A percentile compares a stretch with the other conserved stretches of the same genome.
Evolutionary conservation across 2,888 invertebrate species (phyloP).

Genomic region (Tetranychus truncatus): DNA sequence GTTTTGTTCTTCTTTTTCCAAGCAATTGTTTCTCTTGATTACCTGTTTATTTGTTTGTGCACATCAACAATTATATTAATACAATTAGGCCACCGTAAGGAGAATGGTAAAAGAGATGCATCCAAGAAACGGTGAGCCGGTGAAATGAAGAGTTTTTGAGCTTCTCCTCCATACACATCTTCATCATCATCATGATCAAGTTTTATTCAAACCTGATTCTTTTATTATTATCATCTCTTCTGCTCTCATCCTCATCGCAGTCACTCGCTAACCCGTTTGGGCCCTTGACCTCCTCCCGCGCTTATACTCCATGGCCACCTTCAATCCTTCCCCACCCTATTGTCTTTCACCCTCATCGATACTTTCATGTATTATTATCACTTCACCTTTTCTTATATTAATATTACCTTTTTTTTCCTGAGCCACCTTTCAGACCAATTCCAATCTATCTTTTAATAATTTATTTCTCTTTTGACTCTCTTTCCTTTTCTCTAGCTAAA

Average conservation of each 20-base stretch:
- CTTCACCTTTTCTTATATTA: too few relatives aligned
- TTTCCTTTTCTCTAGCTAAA: too few relatives aligned
- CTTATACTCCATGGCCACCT: background rate
- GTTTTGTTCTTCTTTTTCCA: background rate
- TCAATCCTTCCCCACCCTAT: background rate
- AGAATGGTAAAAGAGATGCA: background rate
- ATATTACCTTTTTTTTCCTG: too few relatives aligned
- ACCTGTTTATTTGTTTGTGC: background rate
- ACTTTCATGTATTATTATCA: background rate
- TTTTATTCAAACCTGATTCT: background rate
- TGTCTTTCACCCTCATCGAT: background rate
- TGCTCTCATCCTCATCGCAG: background rate
- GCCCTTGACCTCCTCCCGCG: background rate
- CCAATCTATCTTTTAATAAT: too few relatives aligned
- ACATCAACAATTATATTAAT: background rate
- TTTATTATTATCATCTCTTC: background rate
- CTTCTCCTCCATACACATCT: background rate
- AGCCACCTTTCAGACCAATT: too few relatives aligned
- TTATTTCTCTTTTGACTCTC: too few relatives aligned
- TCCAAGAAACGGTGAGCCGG: background rate
- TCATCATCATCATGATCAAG: background rate
- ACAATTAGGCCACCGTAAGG: conserved; percentile 1
- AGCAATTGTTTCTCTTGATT: background rate
- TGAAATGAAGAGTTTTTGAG: background rate
- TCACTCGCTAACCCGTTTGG: background rate